Percentiles rank a stretch among this genome's conserved stretches.
Conservation (phyloP, 2,888 invertebrate genomes). For the Argyresthia albistria region DNA sequence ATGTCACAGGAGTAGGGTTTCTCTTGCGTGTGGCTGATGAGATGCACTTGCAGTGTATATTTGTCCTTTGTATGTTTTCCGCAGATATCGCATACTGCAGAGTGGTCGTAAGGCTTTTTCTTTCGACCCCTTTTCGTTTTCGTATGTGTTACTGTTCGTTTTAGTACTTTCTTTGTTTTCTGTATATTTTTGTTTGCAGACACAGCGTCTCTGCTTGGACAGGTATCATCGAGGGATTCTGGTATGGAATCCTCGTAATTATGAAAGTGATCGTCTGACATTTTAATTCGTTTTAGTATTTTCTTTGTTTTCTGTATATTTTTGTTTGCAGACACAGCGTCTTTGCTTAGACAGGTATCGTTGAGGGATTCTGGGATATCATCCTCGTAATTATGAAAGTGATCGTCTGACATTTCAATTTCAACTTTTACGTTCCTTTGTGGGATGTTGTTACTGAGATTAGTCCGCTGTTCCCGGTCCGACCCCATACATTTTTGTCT, state of each 20-base stretch:
- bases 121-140: conserved; percentile 24
- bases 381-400: conserved; percentile 19
- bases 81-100: conserved; percentile 62
- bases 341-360: conserved; percentile 8
- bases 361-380: conserved; percentile 15
- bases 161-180: conserved; percentile 16
- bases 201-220: conserved; percentile 12
- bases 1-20: conserved; percentile 53
- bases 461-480: conserved; percentile 28
- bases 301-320: conserved; percentile 15
- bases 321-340: conserved; percentile 14
- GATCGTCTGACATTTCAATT: conserved; percentile 18
- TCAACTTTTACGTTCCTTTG: background rate
- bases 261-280: conserved; percentile 22
- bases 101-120: conserved; percentile 47
- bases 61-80: conserved; percentile 51
- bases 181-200: conserved; percentile 16
- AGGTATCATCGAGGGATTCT: background rate
- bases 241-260: conserved; percentile 19
- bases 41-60: conserved; percentile 33
- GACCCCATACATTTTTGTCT: conserved; percentile 54
- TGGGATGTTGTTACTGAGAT: background rate
- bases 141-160: conserved; percentile 13
- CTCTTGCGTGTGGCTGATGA: conserved; percentile 50
- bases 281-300: conserved; percentile 16